Percentiles rank a stretch among this genome's conserved stretches.
Evolutionary conservation across 2,113 vertebrate species (phyloP).

Genomic region (Nyctereutes procyonoides): DNA sequence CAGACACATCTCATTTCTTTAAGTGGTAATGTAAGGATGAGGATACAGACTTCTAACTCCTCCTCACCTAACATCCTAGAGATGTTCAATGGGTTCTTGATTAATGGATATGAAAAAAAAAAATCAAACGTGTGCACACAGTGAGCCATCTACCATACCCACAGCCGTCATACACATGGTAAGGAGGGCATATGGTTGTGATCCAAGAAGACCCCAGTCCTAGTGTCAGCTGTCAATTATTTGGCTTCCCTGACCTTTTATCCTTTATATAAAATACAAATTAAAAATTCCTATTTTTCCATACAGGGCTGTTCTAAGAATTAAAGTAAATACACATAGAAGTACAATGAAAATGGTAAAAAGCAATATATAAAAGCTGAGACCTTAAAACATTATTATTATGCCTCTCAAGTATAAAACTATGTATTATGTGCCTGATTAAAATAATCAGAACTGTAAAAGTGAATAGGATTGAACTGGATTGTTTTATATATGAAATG

Average conservation of each 20-base stretch:
- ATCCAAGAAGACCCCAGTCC: neutral
- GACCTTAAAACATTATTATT: neutral
- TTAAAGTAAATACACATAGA: neutral
- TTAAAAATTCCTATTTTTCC: neutral
- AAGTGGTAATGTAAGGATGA: neutral
- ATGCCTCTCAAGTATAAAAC: neutral
- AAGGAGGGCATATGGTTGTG: neutral
- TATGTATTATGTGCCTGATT: neutral
- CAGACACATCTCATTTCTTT: constrained; percentile 6
- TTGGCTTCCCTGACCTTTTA: neutral
- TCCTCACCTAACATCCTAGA: neutral
- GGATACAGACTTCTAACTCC: neutral
- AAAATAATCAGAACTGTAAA: constrained; percentile 42
- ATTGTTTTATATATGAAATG: constrained; percentile 47
- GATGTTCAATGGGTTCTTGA: neutral
- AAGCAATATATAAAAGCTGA: neutral
- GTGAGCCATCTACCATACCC: neutral
- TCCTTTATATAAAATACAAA: neutral
- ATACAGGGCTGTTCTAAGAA: neutral
- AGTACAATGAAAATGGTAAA: neutral
- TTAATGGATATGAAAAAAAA: neutral
- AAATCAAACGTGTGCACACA: neutral
- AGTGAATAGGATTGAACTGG: neutral
- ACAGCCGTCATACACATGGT: neutral
- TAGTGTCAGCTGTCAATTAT: neutral